Base-by-base conservation (phyloP, 1,140 invertebrate species). In the Pseudachorutes palmiensis region DNA sequence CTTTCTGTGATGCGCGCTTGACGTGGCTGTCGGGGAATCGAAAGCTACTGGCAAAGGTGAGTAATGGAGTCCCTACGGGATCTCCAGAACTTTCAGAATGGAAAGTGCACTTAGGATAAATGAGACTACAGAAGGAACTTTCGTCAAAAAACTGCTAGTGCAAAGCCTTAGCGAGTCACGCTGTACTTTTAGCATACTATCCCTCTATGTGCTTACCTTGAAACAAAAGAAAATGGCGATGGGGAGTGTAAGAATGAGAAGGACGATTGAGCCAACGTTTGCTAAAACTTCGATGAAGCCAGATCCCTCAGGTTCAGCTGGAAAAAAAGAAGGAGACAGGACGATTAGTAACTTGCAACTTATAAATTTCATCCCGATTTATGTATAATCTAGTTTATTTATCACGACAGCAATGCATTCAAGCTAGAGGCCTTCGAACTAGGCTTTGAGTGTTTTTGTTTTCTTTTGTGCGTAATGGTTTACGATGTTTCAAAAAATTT, bases 251-350 rank as follows among this genome's bases (percentile, higher is more conserved):
- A 80, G 69, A 19, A 82, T 68, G 62, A 85, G 82, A 32, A 84
- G 59, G 36, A 85, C 74, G 67, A 90, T 82, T 24, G 91, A 94
- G 29, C 90, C 81, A 24, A 88, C 78, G 2, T 87, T 91, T 2
- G 92, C 87, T 36, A 91, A 81, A 69, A 89, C 81, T 76, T 94
- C 92, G 74, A 94, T 87, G 72, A 83, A 81, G 55, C 83, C 83
- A 45, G 82, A 80, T 24, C 78, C 78, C 67, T 81, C 82, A 62
- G 81, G 78, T 69, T 82, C 81, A 32, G 79, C 79, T 74, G 77
- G 71, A 78, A 76, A 36, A 41, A 14, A 63, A 63, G 28, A 63
- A 48, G 19, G 14, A 26, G 24, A 55, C 9, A 24, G 5, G 24
- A 55, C n/a, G n/a, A 55, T 55, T 55, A 55, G 24, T 16, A 55